Conservation (phyloP, 2,888 invertebrate species). For the Strigamia maritima region DNA sequence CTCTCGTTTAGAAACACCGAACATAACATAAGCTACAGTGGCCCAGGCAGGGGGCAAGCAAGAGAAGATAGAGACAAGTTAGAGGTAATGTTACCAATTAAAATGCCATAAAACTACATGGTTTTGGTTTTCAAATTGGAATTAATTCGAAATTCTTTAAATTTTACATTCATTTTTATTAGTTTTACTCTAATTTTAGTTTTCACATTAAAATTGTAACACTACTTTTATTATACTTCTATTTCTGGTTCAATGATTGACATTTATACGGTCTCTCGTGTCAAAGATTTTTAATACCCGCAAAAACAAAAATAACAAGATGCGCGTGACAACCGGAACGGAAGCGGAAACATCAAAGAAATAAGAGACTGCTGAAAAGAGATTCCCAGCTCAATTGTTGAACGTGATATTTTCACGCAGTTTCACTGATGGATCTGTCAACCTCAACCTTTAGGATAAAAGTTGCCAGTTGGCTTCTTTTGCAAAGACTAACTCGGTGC, state of each 20-base stretch:
- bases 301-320: neutral
- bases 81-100: too few relatives aligned
- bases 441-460: conserved; percentile 13
- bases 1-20: too few relatives aligned
- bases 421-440: neutral
- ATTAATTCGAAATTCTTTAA: too few relatives aligned
- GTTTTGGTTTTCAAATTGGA: too few relatives aligned
- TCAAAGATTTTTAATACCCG: neutral
- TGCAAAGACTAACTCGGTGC: conserved; percentile 7
- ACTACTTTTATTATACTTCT: neutral
- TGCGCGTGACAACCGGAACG: neutral
- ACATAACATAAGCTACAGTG: too few relatives aligned
- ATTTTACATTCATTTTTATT: too few relatives aligned
- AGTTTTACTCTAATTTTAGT: too few relatives aligned
- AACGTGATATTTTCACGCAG: neutral
- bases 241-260: neutral
- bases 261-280: neutral
- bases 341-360: conserved; percentile 1
- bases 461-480: neutral
- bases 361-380: neutral
- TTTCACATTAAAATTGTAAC: too few relatives aligned
- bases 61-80: too few relatives aligned
- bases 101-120: too few relatives aligned
- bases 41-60: too few relatives aligned
- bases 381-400: neutral